Percentiles rank a stretch among this genome's conserved stretches.
Evolutionary conservation across 2,113 vertebrate species (phyloP).

Genomic region (Syngnathus floridae): DNA sequence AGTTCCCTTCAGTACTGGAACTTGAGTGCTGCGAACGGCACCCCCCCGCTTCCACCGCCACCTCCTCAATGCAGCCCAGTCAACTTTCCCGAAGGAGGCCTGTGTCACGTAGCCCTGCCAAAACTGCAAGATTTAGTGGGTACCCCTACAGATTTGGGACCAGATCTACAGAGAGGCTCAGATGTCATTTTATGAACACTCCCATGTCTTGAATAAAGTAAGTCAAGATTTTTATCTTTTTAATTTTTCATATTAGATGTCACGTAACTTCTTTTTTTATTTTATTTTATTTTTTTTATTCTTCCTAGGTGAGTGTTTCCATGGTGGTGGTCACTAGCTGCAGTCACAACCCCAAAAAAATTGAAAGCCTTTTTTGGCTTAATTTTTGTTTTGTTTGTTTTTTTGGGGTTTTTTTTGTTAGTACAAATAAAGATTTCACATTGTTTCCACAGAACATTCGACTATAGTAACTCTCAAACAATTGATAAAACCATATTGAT

Average conservation of each 20-base stretch:
- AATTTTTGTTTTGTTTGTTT: neutral
- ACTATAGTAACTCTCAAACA: too few relatives aligned
- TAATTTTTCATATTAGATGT: neutral
- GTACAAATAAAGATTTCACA: neutral
- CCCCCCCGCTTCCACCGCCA: conserved; percentile 34
- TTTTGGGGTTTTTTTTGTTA: too few relatives aligned
- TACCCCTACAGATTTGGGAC: conserved; percentile 53
- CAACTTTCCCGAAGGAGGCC: conserved; percentile 7
- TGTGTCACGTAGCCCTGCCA: conserved; percentile 57
- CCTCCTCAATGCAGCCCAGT: conserved; percentile 52
- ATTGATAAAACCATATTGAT: too few relatives aligned
- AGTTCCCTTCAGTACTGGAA: conserved; percentile 20
- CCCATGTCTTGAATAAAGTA: neutral
- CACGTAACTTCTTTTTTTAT: neutral
- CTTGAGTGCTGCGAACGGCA: conserved; percentile 36
- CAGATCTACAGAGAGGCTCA: neutral
- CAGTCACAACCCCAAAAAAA: neutral
- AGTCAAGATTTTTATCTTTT: neutral
- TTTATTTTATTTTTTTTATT: too few relatives aligned
- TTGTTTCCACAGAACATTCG: too few relatives aligned
- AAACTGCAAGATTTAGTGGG: conserved; percentile 70
- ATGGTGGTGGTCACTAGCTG: neutral
- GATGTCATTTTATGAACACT: conserved; percentile 4
- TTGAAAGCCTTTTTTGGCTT: neutral
- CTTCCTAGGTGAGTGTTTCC: neutral